Evolutionary conservation across 1,140 invertebrate genomes (phyloP).

Genomic region (Caenorhabditis inopinata): DNA sequence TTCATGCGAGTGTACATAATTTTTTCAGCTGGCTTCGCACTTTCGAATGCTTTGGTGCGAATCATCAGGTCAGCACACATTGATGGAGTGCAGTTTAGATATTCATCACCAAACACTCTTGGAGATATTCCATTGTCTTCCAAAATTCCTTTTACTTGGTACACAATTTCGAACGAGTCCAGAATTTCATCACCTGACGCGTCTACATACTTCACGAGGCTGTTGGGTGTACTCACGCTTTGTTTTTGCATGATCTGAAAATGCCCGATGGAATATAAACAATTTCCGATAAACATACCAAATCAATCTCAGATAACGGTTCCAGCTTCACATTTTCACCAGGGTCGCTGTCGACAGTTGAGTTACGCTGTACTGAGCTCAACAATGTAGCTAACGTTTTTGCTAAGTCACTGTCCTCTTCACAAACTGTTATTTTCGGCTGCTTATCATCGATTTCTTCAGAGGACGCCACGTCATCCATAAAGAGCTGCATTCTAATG

Average conservation of each 20-base stretch:
- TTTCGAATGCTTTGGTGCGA: background rate
- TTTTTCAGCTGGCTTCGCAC: background rate
- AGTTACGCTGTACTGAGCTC: slow-evolving; percentile 75
- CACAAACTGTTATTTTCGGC: background rate
- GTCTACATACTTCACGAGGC: background rate
- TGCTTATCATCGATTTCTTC: slow-evolving; percentile 90
- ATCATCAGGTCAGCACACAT: slow-evolving; percentile 22
- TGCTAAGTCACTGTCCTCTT: slow-evolving; percentile 78
- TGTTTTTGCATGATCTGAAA: background rate
- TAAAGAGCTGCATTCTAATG: slow-evolving; percentile 97
- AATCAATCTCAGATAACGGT: background rate
- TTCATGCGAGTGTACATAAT: background rate
- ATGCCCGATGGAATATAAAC: no score
- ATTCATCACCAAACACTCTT: slow-evolving; percentile 11
- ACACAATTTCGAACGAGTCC: slow-evolving; percentile 32
- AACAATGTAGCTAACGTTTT: slow-evolving; percentile 89
- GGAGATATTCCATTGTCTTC: background rate
- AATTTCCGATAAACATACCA: background rate
- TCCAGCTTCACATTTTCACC: background rate
- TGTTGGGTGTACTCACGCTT: background rate
- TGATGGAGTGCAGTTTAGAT: background rate
- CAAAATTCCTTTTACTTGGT: slow-evolving; percentile 15
- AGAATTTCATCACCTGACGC: background rate
- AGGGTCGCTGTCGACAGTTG: background rate
- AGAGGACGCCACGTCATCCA: slow-evolving; percentile 87